These are phyloP conservation scores for Hirtodrosophila trivittata DNA, from an alignment of 2,888 invertebrate species.

Conservation along the genomic window DNA sequence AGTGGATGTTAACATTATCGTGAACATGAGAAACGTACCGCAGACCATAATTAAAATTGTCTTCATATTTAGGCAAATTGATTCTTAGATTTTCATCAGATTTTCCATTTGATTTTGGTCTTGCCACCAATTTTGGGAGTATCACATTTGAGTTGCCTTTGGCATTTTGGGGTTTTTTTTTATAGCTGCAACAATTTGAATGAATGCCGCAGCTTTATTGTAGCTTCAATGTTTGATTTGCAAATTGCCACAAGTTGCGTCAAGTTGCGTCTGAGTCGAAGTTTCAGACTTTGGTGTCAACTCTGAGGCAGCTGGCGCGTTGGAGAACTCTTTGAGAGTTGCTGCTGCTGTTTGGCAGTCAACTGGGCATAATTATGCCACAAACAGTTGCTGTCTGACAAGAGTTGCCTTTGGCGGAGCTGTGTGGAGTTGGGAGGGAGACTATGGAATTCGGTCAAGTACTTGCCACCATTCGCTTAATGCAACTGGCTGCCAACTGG, in stretches of 20 bases:
- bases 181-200: slow-evolving; percentile 9
- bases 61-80: too few species aligned
- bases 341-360: slow-evolving; percentile 36
- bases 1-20: too few species aligned
- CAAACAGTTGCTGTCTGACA: slow-evolving; percentile 18
- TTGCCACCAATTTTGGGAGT: slow-evolving; percentile 7
- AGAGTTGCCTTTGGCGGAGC: neutral
- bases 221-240: slow-evolving; percentile 50
- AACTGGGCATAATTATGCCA: slow-evolving; percentile 70
- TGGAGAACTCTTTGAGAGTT: slow-evolving; percentile 52
- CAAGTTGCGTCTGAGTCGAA: slow-evolving; percentile 18
- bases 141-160: slow-evolving; percentile 15
- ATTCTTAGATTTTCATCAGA: neutral
- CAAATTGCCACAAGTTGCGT: slow-evolving; percentile 51
- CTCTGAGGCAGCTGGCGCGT: neutral
- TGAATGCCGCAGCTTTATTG: slow-evolving; percentile 10
- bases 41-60: neutral
- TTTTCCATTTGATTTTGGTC: slow-evolving; percentile 6
- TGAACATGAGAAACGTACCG: too few species aligned
- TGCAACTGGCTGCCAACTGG: slow-evolving; percentile 44
- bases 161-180: slow-evolving; percentile 16
- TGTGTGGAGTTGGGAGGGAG: neutral
- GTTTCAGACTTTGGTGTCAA: slow-evolving; percentile 40
- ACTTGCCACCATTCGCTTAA: slow-evolving; percentile 58
- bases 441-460: slow-evolving; percentile 77